These are phyloP conservation scores for Agrilus cyanescens DNA, from an alignment of 2,888 invertebrate genomes.

Conservation along the genomic window DNA sequence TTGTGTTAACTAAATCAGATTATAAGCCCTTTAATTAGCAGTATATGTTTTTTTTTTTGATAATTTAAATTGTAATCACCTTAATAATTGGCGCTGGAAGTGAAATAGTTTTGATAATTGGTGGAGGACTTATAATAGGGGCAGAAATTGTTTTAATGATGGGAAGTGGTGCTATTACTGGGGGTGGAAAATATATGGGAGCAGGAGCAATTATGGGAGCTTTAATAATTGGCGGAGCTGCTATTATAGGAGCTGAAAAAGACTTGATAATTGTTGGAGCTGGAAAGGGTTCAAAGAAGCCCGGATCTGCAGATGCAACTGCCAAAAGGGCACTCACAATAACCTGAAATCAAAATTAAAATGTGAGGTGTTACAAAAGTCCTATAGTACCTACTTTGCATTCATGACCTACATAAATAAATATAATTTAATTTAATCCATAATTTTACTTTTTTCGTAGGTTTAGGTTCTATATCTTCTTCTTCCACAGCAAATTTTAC, in stretches of 20 bases:
- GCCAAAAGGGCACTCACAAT: neutral
- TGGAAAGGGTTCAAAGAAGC: constrained; percentile 11
- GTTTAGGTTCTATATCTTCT: too few relatives aligned
- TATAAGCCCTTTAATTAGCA: too few relatives aligned
- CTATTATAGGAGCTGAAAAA: constrained; percentile 7
- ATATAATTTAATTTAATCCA: too few relatives aligned
- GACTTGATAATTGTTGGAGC: constrained; percentile 12
- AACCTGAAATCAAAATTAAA: too few relatives aligned
- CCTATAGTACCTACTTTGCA: too few relatives aligned
- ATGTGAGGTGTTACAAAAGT: too few relatives aligned
- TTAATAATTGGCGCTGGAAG: constrained; percentile 32
- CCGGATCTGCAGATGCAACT: constrained; percentile 10
- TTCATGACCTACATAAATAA: too few relatives aligned
- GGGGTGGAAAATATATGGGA: constrained; percentile 13
- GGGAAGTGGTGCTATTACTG: constrained; percentile 17
- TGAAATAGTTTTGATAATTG: constrained; percentile 36
- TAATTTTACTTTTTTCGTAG: too few relatives aligned
- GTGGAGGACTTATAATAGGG: constrained; percentile 48
- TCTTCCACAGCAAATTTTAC: too few relatives aligned
- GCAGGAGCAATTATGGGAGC: constrained; percentile 17
- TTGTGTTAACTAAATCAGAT: too few relatives aligned
- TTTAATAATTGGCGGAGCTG: constrained; percentile 11
- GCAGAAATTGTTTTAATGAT: constrained; percentile 22
- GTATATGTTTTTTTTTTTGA: neutral
- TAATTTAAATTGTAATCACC: constrained; percentile 14